Base-by-base conservation (phyloP, 2,888 invertebrate species). In the Heliconius ismenius region DNA sequence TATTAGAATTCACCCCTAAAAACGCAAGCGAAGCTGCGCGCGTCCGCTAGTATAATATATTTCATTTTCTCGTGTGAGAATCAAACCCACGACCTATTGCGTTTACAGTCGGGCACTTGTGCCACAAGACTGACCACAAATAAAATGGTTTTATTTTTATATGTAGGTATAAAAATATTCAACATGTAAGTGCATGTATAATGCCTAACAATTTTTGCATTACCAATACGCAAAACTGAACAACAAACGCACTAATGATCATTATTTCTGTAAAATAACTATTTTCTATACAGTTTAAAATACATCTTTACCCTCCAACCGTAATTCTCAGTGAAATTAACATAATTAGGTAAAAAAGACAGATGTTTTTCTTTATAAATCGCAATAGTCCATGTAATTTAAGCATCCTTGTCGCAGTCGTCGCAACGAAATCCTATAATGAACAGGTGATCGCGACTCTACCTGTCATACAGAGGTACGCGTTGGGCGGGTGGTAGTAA, bases 391-490 rank as follows among this genome's bases (percentile, higher is more conserved):
- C 60, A 21, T 39, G 13, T 39, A 39, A 62, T 26, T 39, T 62
- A 60, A 11, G 21, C 39, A 26, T 39, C n/a, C 6, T 73, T 39
- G 72, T 39, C 62, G 39, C 60, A n/a, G n/a, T 62, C n/a, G 36
- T 85, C 89, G 87, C 83, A 83, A 84, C 85, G 85, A 86, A 85
- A 87, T 86, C 84, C 87, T 83, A 84, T 92, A 92, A 91, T 89
- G 91, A 91, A 92, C 92, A 91, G 91, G 89, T 91, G 91, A 87
- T 89, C 89, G 86, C 84, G 86, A 84, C 84, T 81, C 80, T 83
- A 81, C 82, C 83, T 86, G 91, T 91, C 91, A 89, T 89, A 88
- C 90, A 90, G 91, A 86, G 86, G 90, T 90, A 2, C 11, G n/a
- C 89, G 81, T 49, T 80, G 81, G 83, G 85, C 84, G 85, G 81